Evolutionary conservation across 2,113 vertebrate genomes (phyloP).

Genomic region (Dromiciops gliroides): DNA sequence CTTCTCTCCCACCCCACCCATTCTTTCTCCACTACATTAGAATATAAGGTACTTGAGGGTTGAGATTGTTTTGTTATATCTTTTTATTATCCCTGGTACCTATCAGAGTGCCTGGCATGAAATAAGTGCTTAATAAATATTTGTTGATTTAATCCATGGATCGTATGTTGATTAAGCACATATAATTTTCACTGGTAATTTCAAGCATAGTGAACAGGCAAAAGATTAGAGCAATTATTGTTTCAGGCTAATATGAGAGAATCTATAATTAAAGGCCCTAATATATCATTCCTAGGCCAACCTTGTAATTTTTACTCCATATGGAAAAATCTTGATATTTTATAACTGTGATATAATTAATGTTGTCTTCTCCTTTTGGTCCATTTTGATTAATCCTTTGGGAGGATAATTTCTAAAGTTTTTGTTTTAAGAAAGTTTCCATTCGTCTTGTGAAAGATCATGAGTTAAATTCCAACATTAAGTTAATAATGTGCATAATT

Average conservation of each 20-base stretch:
- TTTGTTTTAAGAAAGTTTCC: neutral
- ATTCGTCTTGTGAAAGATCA: neutral
- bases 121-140: neutral
- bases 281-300: conserved; percentile 30
- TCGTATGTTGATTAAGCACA: neutral
- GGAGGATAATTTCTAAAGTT: conserved; percentile 8
- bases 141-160: neutral
- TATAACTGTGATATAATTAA: conserved; percentile 22
- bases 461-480: conserved; percentile 19
- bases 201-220: neutral
- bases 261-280: conserved; percentile 33
- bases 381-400: conserved; percentile 13
- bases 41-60: neutral
- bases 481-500: conserved; percentile 1
- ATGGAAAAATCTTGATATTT: conserved; percentile 51
- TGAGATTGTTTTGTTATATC: neutral
- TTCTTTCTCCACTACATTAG: neutral
- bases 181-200: neutral
- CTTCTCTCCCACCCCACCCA: neutral
- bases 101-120: neutral
- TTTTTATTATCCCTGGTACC: neutral
- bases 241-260: conserved; percentile 23
- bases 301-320: conserved; percentile 37
- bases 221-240: conserved; percentile 31
- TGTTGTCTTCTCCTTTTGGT: conserved; percentile 37